Conservation (phyloP, 2,888 invertebrate species). For the Ganaspis brasiliensis region DNA sequence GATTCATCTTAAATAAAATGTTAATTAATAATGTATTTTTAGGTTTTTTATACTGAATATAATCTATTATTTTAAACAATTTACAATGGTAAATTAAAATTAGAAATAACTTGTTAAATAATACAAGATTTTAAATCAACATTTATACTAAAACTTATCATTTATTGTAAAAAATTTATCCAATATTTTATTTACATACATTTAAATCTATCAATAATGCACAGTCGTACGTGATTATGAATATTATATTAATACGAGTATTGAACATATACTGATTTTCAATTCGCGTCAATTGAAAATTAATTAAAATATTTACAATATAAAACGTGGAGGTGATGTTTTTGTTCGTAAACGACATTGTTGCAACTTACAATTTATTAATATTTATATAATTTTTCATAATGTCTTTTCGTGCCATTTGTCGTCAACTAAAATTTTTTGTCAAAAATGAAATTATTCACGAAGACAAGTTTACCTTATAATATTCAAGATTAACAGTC, state of each 20-base stretch:
- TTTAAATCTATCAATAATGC: slow-evolving; percentile 2
- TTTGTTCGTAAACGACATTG: slow-evolving; percentile 19
- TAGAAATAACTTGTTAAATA: no score
- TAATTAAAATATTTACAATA: slow-evolving; percentile 25
- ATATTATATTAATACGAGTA: not conserved
- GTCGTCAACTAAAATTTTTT: not conserved
- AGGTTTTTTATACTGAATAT: no score
- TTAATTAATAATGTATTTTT: no score
- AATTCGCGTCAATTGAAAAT: slow-evolving; percentile 10
- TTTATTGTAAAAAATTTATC: slow-evolving; percentile 7
- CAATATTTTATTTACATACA: slow-evolving; percentile 21
- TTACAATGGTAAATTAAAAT: no score
- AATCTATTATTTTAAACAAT: no score
- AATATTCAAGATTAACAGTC: no score
- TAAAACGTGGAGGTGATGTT: not conserved
- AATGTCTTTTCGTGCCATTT: slow-evolving; percentile 15
- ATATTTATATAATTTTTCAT: slow-evolving; percentile 14
- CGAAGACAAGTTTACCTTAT: no score
- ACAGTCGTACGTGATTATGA: slow-evolving; percentile 11
- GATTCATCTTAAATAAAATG: no score
- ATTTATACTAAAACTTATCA: not conserved
- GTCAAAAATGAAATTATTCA: not conserved
- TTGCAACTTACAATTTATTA: slow-evolving; percentile 11
- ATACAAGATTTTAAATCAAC: no score
- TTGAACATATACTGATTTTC: not conserved